Evolutionary conservation across 2,113 vertebrate genomes (phyloP), one percentile per base, ranked within the genome.

Genomic region (Callospermophilus lateralis): DNA sequence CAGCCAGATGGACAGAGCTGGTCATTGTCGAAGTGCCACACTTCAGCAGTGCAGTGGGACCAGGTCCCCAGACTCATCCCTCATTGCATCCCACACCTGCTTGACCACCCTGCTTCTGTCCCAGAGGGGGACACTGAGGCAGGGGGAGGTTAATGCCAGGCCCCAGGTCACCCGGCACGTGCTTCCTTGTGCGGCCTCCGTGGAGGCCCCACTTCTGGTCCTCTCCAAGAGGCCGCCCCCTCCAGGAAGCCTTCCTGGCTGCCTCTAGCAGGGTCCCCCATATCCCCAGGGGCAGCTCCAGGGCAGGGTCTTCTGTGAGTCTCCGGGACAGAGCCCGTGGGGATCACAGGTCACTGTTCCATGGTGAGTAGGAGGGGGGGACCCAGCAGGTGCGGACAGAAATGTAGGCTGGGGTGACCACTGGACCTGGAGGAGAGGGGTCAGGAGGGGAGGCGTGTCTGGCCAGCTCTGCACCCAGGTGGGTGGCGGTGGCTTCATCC

Each of bases 211-310:
- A 16, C 39, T 37, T 81, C 24, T 20, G 22, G 42, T 34, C 15
- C 68, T 1, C 3, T 28, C 30, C 90, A 72, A 70, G 81, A 34
- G 34, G 20, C 61, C 58, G 30, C 65, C 51, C 2, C 78, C 42
- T 79, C 80, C 63, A 74, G 84, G 88, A 90, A 95, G 93, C 32
- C 96, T 42, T 74, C 91, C 48, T 24, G 79, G 76, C 30, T 63
- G 37, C 26, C 68, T 93, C 37, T 53, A 73, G 48, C 6, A 24
- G 9, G 7, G 6, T 4, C 12, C 70, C 13, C 51, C 51, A 17
- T 16, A 45, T 28, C 34, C 45, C 8, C 0, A 4, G 12, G 9
- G 4, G 10, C 28, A 28, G 30, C 8, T 48, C 76, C 70, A 15
- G 24, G 24, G n/a, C 28, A 51, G 42, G 28, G 42, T 58, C 55